A percentile compares a stretch with the other conserved stretches of the same genome.
phyloP scores from a whole-genome alignment of 2,797 vertebrate species.

The Peromyscus aztecus region DNA sequence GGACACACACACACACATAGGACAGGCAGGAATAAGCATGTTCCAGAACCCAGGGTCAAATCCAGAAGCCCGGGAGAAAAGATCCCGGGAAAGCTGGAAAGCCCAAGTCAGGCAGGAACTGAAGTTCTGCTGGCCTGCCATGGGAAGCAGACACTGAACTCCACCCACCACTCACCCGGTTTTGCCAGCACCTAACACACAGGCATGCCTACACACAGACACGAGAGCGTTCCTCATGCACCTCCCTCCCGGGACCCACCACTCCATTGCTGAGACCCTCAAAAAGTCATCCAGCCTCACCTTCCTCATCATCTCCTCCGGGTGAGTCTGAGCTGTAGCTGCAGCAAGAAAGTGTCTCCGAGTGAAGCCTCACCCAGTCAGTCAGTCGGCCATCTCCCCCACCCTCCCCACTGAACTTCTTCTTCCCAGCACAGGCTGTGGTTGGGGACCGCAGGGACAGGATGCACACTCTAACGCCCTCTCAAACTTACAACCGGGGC shows the following conservation, averaged over 20 bases:
- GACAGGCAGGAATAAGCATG: not conserved
- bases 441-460: conserved; percentile 66
- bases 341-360: not conserved
- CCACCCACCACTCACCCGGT: not conserved
- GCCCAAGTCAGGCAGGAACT: not conserved
- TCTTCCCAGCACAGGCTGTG: conserved; percentile 47
- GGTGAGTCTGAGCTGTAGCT: not conserved
- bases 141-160: not conserved
- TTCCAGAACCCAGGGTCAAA: not conserved
- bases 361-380: not conserved
- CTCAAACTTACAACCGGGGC: not conserved
- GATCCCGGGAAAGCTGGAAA: rapidly evolving
- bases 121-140: not conserved
- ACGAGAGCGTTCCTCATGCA: rapidly evolving
- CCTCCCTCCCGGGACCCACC: not conserved
- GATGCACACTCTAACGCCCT: not conserved
- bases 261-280: not conserved
- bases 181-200: not conserved
- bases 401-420: not conserved
- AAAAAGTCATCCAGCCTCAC: not conserved
- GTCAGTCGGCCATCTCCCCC: not conserved
- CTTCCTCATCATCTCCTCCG: conserved; percentile 65
- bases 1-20: not conserved
- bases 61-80: not conserved
- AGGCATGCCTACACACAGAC: not conserved